Evolutionary conservation across 2,797 vertebrate species (phyloP).

Genomic region (Falco peregrinus): DNA sequence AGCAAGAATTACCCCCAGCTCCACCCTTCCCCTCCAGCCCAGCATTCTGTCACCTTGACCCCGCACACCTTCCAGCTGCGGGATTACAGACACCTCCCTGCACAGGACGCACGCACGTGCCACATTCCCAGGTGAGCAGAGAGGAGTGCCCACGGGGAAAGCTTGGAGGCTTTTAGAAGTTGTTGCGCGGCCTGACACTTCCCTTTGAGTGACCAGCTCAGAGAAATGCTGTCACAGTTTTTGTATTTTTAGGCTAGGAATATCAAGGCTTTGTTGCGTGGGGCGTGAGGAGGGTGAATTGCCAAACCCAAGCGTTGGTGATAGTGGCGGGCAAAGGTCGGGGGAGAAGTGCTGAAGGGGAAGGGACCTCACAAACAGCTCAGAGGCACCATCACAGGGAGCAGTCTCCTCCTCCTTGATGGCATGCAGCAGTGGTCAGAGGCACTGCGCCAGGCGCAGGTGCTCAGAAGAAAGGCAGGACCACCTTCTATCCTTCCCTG

Average conservation of each 20-base stretch:
- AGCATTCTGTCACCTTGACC: background rate
- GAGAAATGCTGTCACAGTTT: background rate
- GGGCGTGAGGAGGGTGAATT: background rate
- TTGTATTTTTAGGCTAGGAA: background rate
- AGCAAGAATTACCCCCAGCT: background rate
- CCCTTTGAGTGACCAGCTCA: background rate
- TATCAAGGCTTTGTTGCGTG: background rate
- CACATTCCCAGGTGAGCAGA: rapidly evolving
- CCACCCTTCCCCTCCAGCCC: background rate
- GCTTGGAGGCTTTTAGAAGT: background rate
- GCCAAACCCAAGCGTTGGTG: background rate
- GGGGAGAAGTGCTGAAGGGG: background rate
- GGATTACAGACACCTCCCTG: background rate
- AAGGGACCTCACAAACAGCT: background rate
- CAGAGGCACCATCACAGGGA: background rate
- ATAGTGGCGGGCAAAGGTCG: background rate
- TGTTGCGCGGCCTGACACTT: background rate
- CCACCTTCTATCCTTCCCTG: background rate
- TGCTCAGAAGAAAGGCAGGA: background rate
- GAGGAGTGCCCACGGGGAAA: background rate
- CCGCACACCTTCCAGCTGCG: background rate
- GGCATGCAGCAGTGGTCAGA: background rate
- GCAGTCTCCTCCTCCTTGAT: rapidly evolving
- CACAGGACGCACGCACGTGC: too few species aligned
- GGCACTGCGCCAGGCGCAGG: background rate